Conservation (phyloP, 2,888 invertebrate genomes). For the Orthonevra nobilis region DNA sequence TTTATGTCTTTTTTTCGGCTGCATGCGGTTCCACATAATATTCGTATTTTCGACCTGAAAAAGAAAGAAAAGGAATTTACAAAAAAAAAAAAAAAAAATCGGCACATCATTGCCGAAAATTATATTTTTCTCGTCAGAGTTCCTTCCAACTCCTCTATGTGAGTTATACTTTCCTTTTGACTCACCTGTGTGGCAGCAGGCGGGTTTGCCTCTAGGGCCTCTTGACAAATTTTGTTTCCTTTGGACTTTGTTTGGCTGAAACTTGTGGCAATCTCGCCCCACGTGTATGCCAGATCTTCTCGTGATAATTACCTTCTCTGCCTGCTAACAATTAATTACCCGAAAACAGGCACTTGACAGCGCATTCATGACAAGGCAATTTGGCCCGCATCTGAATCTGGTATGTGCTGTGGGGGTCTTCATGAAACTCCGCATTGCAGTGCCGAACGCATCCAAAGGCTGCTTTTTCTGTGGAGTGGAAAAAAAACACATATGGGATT, state of each 20-base stretch:
- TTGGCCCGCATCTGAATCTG: slow-evolving; percentile 31
- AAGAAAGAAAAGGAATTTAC: slow-evolving; percentile 8
- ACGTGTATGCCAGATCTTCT: slow-evolving; percentile 7
- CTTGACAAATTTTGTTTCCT: slow-evolving; percentile 60
- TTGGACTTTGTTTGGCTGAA: slow-evolving; percentile 32
- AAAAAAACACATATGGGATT: slow-evolving; percentile 43
- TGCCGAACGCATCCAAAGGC: slow-evolving; percentile 22
- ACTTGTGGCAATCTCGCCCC: background rate
- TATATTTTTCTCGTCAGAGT: slow-evolving; percentile 39
- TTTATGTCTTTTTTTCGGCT: slow-evolving; percentile 55
- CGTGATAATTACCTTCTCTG: slow-evolving; percentile 37
- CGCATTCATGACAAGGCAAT: slow-evolving; percentile 55
- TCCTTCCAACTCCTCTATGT: background rate
- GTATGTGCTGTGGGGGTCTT: background rate
- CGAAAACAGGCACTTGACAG: slow-evolving; percentile 67
- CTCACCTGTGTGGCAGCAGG: slow-evolving; percentile 35
- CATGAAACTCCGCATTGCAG: slow-evolving; percentile 51
- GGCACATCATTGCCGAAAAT: slow-evolving; percentile 47
- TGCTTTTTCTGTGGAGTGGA: slow-evolving; percentile 4
- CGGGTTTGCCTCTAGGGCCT: slow-evolving; percentile 57
- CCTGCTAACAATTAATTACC: slow-evolving; percentile 68
- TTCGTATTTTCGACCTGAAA: slow-evolving; percentile 1
- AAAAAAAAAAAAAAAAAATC: no score
- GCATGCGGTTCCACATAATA: slow-evolving; percentile 45
- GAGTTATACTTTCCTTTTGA: slow-evolving; percentile 44